Evolutionary conservation across 1,140 invertebrate genomes (phyloP).

Genomic region (Vanessa tameamea): DNA sequence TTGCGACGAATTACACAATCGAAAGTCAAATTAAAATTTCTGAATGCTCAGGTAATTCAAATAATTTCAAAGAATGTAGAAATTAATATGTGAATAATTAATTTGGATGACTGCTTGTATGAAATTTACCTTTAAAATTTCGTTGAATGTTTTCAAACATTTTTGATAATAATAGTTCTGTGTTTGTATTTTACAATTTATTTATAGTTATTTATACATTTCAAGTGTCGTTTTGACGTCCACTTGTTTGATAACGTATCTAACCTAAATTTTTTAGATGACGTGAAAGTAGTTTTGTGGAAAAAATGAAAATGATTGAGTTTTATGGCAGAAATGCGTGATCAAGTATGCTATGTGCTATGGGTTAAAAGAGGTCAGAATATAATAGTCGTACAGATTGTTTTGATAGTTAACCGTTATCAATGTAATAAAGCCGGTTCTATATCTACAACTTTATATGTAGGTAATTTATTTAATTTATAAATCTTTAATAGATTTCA

Average conservation of each 20-base stretch:
- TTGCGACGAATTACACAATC: neutral
- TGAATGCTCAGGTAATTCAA: neutral
- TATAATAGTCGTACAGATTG: neutral
- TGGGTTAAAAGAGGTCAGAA: neutral
- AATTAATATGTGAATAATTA: neutral
- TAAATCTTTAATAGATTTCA: neutral
- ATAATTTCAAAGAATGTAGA: neutral
- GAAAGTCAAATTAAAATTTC: neutral
- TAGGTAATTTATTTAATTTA: neutral
- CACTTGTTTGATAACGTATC: slow-evolving; percentile 5
- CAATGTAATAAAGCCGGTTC: neutral
- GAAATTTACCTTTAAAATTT: no score
- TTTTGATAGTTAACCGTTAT: slow-evolving; percentile 4
- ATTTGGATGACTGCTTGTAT: no score
- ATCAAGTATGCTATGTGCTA: slow-evolving; percentile 5
- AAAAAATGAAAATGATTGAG: neutral
- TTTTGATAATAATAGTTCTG: neutral
- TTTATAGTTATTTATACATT: neutral
- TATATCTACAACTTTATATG: neutral
- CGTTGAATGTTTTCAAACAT: neutral
- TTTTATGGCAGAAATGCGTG: neutral
- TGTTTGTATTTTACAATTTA: neutral
- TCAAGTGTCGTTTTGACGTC: neutral
- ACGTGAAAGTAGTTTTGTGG: neutral
- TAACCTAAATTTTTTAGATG: slow-evolving; percentile 8